A percentile compares a stretch with the other conserved stretches of the same genome.
Conservation (phyloP, 1,140 invertebrate genomes). For the Thereuonema tuberculata region DNA sequence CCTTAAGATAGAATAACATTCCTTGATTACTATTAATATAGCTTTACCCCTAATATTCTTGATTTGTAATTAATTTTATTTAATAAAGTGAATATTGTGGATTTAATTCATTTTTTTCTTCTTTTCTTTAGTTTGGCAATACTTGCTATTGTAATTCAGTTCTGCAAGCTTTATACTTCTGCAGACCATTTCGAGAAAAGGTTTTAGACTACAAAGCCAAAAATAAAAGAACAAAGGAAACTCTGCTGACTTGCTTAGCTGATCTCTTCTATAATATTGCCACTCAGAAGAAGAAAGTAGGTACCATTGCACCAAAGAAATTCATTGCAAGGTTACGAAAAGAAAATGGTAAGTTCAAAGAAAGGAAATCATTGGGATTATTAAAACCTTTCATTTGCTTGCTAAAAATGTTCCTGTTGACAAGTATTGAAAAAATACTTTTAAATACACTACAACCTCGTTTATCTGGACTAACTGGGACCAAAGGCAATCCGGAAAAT, state of each 20-base stretch:
- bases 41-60: too few relatives aligned
- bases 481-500: too few relatives aligned
- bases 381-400: background rate
- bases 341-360: conserved; percentile 93
- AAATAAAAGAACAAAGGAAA: conserved; percentile 96
- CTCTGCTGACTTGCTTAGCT: conserved; percentile 88
- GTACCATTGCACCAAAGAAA: conserved; percentile 98
- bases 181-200: conserved; percentile 95
- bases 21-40: too few relatives aligned
- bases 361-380: conserved; percentile 10
- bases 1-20: too few relatives aligned
- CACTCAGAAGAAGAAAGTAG: conserved; percentile 98
- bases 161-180: conserved; percentile 97
- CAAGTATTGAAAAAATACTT: too few relatives aligned
- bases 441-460: too few relatives aligned
- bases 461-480: too few relatives aligned
- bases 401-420: too few relatives aligned
- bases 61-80: too few relatives aligned
- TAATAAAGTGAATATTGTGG: too few relatives aligned
- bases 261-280: conserved; percentile 98
- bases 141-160: conserved; percentile 99
- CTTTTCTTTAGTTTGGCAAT: conserved; percentile 86
- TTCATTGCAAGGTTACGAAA: conserved; percentile 95
- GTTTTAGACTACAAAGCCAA: conserved; percentile 97
- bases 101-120: too few relatives aligned